These are phyloP conservation scores for Vanessa tameamea DNA, from an alignment of 1,140 invertebrate species.

Conservation along the genomic window DNA sequence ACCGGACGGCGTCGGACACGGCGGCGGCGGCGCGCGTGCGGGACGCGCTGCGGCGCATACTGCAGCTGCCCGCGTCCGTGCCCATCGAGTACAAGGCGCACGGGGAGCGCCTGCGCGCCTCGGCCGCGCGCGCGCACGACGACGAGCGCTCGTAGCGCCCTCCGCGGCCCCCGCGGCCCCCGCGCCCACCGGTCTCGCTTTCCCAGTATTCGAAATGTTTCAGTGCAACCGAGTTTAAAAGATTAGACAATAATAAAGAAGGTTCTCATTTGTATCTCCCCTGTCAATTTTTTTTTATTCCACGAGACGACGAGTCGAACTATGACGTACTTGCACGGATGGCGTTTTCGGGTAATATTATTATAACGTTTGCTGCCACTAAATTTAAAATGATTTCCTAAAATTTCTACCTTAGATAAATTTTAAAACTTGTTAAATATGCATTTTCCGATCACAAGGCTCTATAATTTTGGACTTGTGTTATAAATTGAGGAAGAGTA, in stretches of 20 bases:
- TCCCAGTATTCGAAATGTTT: background rate
- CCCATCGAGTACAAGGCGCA: slow-evolving; percentile 97
- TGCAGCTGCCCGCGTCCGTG: slow-evolving; percentile 95
- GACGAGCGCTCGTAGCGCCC: slow-evolving; percentile 41
- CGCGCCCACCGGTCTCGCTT: background rate
- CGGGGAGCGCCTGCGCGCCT: slow-evolving; percentile 90
- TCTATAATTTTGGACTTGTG: background rate
- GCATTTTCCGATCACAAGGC: background rate
- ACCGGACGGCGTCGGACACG: slow-evolving; percentile 94
- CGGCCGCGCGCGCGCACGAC: slow-evolving; percentile 95
- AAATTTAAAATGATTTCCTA: background rate
- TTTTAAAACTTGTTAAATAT: background rate
- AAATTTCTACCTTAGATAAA: background rate
- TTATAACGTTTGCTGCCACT: background rate
- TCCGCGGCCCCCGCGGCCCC: slow-evolving; percentile 19
- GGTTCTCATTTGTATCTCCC: background rate
- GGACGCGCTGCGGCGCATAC: slow-evolving; percentile 95
- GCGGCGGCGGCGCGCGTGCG: slow-evolving; percentile 93
- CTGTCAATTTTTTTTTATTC: background rate
- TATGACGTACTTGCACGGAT: too few relatives aligned
- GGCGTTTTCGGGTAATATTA: background rate
- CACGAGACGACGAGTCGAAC: too few relatives aligned
- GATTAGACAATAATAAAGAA: background rate
- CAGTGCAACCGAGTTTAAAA: background rate
- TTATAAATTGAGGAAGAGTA: background rate